Evolutionary conservation across 2,888 invertebrate species (phyloP).

Genomic region (Neoaliturus tenellus): DNA sequence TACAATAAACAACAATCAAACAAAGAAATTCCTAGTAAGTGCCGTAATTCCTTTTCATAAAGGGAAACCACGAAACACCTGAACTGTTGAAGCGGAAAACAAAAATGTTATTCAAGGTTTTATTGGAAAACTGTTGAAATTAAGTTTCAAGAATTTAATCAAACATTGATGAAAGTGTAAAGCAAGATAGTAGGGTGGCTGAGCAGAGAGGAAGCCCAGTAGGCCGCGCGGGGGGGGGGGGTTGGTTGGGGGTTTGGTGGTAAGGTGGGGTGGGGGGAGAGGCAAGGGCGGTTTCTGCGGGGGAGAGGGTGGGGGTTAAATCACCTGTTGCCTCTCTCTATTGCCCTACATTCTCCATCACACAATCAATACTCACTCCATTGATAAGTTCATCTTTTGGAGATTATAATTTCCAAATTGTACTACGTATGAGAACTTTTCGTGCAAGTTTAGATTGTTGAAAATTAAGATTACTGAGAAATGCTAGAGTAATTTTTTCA

Average conservation of each 20-base stretch:
- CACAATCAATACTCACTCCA: slow-evolving; percentile 30
- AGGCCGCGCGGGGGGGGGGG: too few species aligned
- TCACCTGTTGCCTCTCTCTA: slow-evolving; percentile 32
- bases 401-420: too few species aligned
- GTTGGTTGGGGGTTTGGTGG: not conserved
- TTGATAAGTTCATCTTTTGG: slow-evolving; percentile 13
- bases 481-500: too few species aligned
- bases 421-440: too few species aligned
- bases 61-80: not conserved
- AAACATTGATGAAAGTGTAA: not conserved
- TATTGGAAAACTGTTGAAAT: not conserved
- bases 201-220: not conserved
- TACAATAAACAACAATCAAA: too few species aligned
- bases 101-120: not conserved
- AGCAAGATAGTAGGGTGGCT: not conserved
- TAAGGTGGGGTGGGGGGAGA: not conserved
- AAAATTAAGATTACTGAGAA: too few species aligned
- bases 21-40: too few species aligned
- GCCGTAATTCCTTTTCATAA: too few species aligned
- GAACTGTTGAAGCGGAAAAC: not conserved
- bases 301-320: not conserved
- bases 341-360: not conserved
- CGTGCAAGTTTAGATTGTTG: too few species aligned
- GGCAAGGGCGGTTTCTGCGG: not conserved
- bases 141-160: not conserved